Evolutionary conservation across 92 coral and sea anemone species (phyloP), one percentile per base, ranked within the genome.

Genomic region (Ricordea florida): DNA sequence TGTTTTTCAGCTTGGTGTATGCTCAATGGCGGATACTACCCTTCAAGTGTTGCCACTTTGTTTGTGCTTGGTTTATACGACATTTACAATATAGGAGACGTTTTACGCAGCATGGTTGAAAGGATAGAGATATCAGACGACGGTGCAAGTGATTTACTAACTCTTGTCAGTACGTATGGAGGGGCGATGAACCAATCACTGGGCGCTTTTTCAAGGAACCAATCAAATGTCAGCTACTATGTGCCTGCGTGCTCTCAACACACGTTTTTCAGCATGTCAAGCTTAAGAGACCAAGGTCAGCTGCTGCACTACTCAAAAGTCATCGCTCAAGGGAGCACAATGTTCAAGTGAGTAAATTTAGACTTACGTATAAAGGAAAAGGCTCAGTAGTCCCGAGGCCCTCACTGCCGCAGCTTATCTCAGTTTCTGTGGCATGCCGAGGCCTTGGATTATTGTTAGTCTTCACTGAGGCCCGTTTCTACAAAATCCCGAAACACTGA

Each of bases 191-290:
- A 68, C 17, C 78, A 83, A 33, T 76, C 89, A 4, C 28, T 83
- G 72, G 17, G 37, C 29, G 67, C 52, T 10, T 33, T 51, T 10
- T 17, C 25, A 10, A 16, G 33, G 11, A 18, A 30, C 27, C 52
- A 41, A 0, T 28, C 78, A 8, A 47, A 57, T 10, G 14, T 83
- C 25, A 83, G 83, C 33, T 59, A 57, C 37, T 83, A 76, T 44
- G 79, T 68, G n/a, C 84, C 84, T 6, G 72, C 84, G 18, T 83
- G 89, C 62, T 83, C 76, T 76, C 89, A 83, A 30, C 89, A 83
- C 46, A 69, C 75, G 2, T 76, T 53, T 57, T 76, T 83, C n/a
- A 26, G 84, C 16, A 83, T 79, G 56, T 83, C 89, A 7, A 83
- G 89, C 32, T 65, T 83, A 17, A 65, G 89, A 79, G 79, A 83